Base-by-base conservation (phyloP, 2,888 invertebrate genomes). In the Melanostoma scalare region DNA sequence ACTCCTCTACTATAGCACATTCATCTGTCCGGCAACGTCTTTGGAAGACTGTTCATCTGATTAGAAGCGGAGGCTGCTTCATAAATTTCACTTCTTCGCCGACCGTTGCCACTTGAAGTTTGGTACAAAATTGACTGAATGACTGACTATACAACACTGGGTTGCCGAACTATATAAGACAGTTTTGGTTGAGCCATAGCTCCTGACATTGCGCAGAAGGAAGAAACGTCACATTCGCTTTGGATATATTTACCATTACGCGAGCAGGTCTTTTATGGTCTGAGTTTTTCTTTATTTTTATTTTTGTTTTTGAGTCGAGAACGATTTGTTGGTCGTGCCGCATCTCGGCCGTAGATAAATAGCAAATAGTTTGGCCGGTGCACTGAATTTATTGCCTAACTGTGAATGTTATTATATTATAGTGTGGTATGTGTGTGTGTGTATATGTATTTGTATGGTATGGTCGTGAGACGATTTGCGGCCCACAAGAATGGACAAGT, bases 41-140 rank as follows among this genome's bases (percentile, higher is more conserved):
- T 52, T 65, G 65, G 78, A 82, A 74, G 84, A 84, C 84, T 60
- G 75, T 84, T 74, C 79, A 84, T 84, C 84, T 84, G 84, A 84
- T 84, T 84, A 84, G 79, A 74, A 84, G 84, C 61, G 79, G 79
- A 84, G 79, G 84, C 84, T 84, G 84, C 84, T 84, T 79, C 84
- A 84, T 84, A 84, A 84, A 84, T 84, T 84, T 79, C 74, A 84
- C 75, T 84, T 84, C 74, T 74, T 20, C 61, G 40, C 69, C 36
- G 36, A 30, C 50, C 46, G 68, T 63, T 60, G 58, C 71, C 65
- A 53, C 71, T 56, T 48, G 50, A 72, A 80, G 71, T 81, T 55
- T 60, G 8, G 20, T 55, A 9, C 38, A 50, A 52, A 78, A 77
- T 69, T 78, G 73, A 78, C 77, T 78, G 78, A 82, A 73, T 82